A percentile compares a stretch with the other conserved stretches of the same genome.
phyloP scores from a whole-genome alignment of 2,113 vertebrate species.

The Pseudorhombus dupliciocellatus region DNA sequence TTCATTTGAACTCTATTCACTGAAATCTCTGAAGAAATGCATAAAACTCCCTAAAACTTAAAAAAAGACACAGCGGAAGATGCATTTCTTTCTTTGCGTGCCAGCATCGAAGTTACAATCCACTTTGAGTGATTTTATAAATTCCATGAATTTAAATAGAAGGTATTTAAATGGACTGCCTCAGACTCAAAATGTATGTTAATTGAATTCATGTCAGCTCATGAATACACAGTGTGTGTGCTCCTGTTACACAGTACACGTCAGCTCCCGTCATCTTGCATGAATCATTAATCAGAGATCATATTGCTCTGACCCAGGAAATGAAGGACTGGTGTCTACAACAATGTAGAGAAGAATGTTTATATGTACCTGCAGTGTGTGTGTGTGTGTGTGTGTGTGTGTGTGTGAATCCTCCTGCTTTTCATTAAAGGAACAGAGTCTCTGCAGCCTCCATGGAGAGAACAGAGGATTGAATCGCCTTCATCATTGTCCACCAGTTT shows the following conservation, averaged over 20 bases:
- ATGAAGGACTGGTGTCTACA: neutral
- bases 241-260: neutral
- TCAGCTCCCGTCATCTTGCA: slow-evolving; percentile 9
- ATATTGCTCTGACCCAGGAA: slow-evolving; percentile 11
- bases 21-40: neutral
- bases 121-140: slow-evolving; percentile 10
- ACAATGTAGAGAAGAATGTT: neutral
- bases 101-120: neutral
- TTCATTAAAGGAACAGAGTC: slow-evolving; percentile 53
- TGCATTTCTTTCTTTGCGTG: neutral
- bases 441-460: slow-evolving; percentile 36
- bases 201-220: slow-evolving; percentile 20
- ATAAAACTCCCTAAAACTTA: neutral
- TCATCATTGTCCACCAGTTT: slow-evolving; percentile 57
- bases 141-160: neutral
- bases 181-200: neutral
- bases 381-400: neutral
- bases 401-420: slow-evolving; percentile 27
- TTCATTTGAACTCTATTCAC: neutral
- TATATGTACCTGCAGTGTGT: neutral
- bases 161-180: slow-evolving; percentile 13
- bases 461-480: slow-evolving; percentile 46
- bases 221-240: too few relatives aligned
- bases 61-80: neutral
- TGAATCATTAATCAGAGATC: slow-evolving; percentile 49